Evolutionary conservation across 2,113 vertebrate species (phyloP), one percentile per base, ranked within the genome.

Genomic region (Orcinus orca): DNA sequence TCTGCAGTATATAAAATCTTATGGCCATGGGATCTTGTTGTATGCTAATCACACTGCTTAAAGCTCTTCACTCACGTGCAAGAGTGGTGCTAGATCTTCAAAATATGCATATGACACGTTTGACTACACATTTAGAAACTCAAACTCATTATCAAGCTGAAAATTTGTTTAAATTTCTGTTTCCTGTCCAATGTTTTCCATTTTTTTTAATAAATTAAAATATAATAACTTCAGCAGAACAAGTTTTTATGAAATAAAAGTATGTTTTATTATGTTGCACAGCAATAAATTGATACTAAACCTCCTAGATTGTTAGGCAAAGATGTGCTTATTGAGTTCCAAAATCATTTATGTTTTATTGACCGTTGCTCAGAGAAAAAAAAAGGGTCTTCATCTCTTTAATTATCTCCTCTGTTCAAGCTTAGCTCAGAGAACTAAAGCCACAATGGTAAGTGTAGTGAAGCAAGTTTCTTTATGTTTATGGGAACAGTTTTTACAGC

Each of bases 21-120:
- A 88, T 5, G 31, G 15, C 38, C 10, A n/a, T 53, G 62, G 86
- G 38, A 91, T 84, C 29, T 70, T 77, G 25, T 88, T 65, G 25
- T 84, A 84, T 97, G 90, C 31, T 98, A 90, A 96, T 90, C 73
- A 86, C 33, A 93, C 47, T 95, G 38, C 38, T 98, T 77, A 41
- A 92, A 90, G 14, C 50, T 95, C 31, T 82, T 91, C 33, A n/a
- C 33, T 92, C 80, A 87, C 36, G 90, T 33, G 74, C 6, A 36
- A 60, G 20, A 70, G 38, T 29, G 17, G 3, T 25, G 31, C 18
- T 26, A 44, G 47, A 9, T 65, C 92, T 67, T 95, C 41, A 90
- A 89, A 88, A 88, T 74, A 70, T 80, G 8, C 44, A 13, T 67
- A 63, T 74, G 20, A 67, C 21, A 38, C 74, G 15, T 94, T 81